Evolutionary conservation across 2,113 vertebrate genomes (phyloP).

Genomic region (Percopsis transmontana): DNA sequence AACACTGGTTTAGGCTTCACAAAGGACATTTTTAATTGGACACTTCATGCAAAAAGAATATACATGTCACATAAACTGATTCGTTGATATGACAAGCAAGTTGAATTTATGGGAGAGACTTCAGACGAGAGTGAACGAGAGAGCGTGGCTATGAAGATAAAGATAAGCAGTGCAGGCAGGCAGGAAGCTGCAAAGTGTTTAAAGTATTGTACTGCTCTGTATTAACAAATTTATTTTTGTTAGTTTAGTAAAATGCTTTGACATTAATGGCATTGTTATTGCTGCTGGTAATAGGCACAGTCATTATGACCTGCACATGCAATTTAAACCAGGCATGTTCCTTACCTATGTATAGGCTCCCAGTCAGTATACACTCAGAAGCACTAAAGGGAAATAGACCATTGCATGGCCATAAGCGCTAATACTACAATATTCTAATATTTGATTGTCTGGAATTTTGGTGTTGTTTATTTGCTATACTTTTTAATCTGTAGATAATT

Average conservation of each 20-base stretch:
- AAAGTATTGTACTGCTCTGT: not conserved
- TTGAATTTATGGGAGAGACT: conserved; percentile 47
- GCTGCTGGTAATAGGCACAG: not conserved
- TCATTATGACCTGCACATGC: conserved; percentile 1
- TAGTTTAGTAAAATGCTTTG: not conserved
- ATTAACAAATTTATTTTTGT: too few species aligned
- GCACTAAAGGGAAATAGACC: conserved; percentile 10
- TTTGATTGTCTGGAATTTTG: conserved; percentile 17
- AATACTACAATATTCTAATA: not conserved
- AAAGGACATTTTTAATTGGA: conserved; percentile 72
- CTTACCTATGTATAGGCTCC: not conserved
- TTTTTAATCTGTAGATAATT: not conserved
- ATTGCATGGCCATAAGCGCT: conserved; percentile 6
- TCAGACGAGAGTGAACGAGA: not conserved
- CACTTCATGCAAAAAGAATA: conserved; percentile 60
- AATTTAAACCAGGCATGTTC: conserved; percentile 28
- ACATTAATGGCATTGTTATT: conserved; percentile 5
- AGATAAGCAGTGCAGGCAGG: conserved; percentile 1
- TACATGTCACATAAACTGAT: conserved; percentile 69
- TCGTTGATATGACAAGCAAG: conserved; percentile 34
- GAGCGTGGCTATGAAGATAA: conserved; percentile 4
- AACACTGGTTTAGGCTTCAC: conserved; percentile 46
- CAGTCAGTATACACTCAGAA: not conserved
- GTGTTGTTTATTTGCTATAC: not conserved
- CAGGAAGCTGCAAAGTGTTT: conserved; percentile 3